phyloP scores from a whole-genome alignment of 1,140 invertebrate species.

The Pogonognathellus flavescens region DNA sequence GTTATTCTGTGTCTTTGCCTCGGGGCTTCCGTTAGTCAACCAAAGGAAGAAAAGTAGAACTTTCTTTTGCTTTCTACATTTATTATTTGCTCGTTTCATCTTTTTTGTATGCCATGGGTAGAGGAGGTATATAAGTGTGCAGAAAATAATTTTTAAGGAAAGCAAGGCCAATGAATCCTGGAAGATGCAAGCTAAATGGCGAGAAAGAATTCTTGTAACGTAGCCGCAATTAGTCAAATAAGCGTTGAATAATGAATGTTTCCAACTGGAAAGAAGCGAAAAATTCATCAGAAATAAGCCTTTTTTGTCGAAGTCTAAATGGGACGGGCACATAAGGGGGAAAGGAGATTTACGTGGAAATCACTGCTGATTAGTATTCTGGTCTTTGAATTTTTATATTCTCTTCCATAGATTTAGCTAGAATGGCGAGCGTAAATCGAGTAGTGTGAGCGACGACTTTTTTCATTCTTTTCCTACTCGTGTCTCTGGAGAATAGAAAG shows the following conservation, averaged over 20 bases:
- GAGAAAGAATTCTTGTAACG: conserved; percentile 53
- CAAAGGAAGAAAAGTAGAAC: conserved; percentile 6
- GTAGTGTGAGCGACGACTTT: conserved; percentile 17
- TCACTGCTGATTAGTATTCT: conserved; percentile 58
- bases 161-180: background rate
- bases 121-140: background rate
- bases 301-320: conserved; percentile 32
- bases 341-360: conserved; percentile 53
- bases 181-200: background rate
- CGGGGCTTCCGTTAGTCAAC: no score
- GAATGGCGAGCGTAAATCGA: background rate
- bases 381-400: conserved; percentile 52
- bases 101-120: no score
- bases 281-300: conserved; percentile 39
- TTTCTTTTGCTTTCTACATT: background rate
- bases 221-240: conserved; percentile 58
- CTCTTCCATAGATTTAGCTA: background rate
- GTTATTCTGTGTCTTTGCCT: no score
- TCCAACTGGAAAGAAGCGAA: conserved; percentile 45
- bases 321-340: conserved; percentile 24
- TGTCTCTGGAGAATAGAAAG: conserved; percentile 19
- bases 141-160: conserved; percentile 21
- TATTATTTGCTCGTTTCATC: background rate
- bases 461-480: conserved; percentile 10
- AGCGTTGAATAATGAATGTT: conserved; percentile 58